These are phyloP conservation scores for Arbacia lixula DNA, from an alignment of 53 echinoderm and acorn worm species.

Conservation along the genomic window DNA sequence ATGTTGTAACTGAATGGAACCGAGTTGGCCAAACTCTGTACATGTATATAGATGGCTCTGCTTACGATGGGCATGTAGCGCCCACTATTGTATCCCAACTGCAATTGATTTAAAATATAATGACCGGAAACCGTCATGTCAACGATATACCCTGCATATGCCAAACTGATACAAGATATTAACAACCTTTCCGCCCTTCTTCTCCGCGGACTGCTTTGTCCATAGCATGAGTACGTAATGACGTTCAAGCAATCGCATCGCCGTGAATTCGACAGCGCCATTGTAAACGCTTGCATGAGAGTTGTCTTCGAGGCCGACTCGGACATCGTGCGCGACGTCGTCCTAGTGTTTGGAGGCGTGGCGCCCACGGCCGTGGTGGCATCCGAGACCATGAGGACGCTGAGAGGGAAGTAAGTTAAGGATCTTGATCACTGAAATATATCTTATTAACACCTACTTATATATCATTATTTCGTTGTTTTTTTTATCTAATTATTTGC, in stretches of 20 bases:
- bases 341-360: slow-evolving; percentile 80
- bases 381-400: slow-evolving; percentile 56
- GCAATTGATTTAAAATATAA: too few relatives aligned
- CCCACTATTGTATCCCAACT: too few relatives aligned
- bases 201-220: background rate
- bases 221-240: slow-evolving; percentile 72
- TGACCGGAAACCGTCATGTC: too few relatives aligned
- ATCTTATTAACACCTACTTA: too few relatives aligned
- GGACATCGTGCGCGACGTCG: slow-evolving; percentile 55
- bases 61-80: too few relatives aligned
- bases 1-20: too few relatives aligned
- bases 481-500: too few relatives aligned
- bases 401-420: slow-evolving; percentile 73
- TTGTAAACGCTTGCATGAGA: slow-evolving; percentile 85
- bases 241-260: slow-evolving; percentile 82
- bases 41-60: too few relatives aligned
- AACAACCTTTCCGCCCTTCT: background rate
- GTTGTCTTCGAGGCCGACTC: slow-evolving; percentile 57
- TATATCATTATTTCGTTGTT: too few relatives aligned
- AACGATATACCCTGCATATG: too few relatives aligned
- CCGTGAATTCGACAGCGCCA: slow-evolving; percentile 87
- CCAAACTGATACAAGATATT: background rate
- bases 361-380: slow-evolving; percentile 80
- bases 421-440: too few relatives aligned
- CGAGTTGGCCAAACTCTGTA: too few relatives aligned